Percentiles rank a stretch among this genome's conserved stretches.
Conservation (phyloP, 2,888 invertebrate genomes). For the Drosophila multiciliata region DNA sequence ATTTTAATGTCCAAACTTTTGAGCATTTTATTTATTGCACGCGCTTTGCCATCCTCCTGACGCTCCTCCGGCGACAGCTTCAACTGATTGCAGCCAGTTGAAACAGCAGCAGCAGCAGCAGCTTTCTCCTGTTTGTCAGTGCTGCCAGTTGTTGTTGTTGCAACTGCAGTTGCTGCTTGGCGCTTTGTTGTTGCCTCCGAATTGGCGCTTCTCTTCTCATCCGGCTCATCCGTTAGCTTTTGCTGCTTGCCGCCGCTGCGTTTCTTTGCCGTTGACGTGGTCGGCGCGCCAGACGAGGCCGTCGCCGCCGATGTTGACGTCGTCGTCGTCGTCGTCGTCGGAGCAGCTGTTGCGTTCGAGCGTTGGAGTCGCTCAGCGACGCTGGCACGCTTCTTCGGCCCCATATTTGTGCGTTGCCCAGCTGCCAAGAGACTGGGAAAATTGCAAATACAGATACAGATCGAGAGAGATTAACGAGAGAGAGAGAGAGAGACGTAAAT, state of each 20-base stretch:
- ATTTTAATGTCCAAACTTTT: conserved; percentile 85
- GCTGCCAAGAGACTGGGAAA: conserved; percentile 26
- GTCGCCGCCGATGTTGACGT: conserved; percentile 14
- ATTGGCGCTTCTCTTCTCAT: conserved; percentile 48
- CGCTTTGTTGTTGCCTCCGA: conserved; percentile 43
- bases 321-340: conserved; percentile 33
- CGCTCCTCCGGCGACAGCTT: conserved; percentile 64
- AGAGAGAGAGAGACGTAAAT: not conserved
- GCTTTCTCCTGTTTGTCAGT: conserved; percentile 29
- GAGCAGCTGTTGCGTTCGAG: conserved; percentile 38
- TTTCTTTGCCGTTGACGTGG: conserved; percentile 66
- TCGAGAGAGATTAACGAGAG: not conserved
- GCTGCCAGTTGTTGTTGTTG: conserved; percentile 7
- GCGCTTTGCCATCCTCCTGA: conserved; percentile 82
- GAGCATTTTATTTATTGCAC: conserved; percentile 84
- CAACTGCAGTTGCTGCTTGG: conserved; percentile 11
- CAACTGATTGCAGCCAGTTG: conserved; percentile 8
- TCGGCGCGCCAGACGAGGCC: conserved; percentile 29
- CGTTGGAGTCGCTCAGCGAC: conserved; percentile 83
- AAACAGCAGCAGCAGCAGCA: not conserved
- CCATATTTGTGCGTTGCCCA: conserved; percentile 48
- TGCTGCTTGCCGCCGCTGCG: conserved; percentile 65
- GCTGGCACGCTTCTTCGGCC: conserved; percentile 83
- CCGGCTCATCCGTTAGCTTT: conserved; percentile 57
- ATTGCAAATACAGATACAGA: not conserved